Evolutionary conservation across 1,140 invertebrate genomes (phyloP).

Genomic region (Holotrichia oblita): DNA sequence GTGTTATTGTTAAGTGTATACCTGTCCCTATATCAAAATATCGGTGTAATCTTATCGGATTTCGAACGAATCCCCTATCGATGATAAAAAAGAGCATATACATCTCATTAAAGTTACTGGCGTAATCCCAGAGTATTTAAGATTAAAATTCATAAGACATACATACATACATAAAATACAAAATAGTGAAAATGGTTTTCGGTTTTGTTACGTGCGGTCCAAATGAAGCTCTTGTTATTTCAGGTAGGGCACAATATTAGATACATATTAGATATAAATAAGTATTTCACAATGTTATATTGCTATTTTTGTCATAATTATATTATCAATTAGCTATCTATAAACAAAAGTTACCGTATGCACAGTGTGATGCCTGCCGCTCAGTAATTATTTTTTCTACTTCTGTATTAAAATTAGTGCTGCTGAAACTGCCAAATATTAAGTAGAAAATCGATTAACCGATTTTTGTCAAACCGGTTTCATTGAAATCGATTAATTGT

Average conservation of each 20-base stretch:
- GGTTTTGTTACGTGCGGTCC: conserved; percentile 96
- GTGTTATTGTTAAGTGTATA: neutral
- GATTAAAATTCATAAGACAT: neutral
- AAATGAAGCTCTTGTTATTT: conserved; percentile 94
- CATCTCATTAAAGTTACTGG: neutral
- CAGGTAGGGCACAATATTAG: conserved; percentile 68
- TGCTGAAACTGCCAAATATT: too few species aligned
- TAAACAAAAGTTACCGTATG: too few species aligned
- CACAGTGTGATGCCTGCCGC: too few species aligned
- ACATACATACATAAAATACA: neutral
- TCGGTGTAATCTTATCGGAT: conserved; percentile 8
- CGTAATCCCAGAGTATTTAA: neutral
- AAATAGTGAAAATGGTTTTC: conserved; percentile 72
- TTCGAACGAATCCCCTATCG: neutral
- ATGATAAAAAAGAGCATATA: neutral
- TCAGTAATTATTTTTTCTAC: too few species aligned
- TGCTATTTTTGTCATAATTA: too few species aligned
- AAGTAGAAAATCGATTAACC: too few species aligned
- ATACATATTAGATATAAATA: too few species aligned
- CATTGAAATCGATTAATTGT: too few species aligned
- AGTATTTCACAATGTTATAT: too few species aligned
- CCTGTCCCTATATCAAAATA: neutral
- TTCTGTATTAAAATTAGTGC: too few species aligned
- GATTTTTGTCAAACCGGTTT: too few species aligned
- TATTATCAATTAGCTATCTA: too few species aligned